A percentile compares a stretch with the other conserved stretches of the same genome.
These are phyloP conservation scores for Solenodon paradoxus DNA, from an alignment of 2,113 vertebrate genomes.

Conservation along the genomic window DNA sequence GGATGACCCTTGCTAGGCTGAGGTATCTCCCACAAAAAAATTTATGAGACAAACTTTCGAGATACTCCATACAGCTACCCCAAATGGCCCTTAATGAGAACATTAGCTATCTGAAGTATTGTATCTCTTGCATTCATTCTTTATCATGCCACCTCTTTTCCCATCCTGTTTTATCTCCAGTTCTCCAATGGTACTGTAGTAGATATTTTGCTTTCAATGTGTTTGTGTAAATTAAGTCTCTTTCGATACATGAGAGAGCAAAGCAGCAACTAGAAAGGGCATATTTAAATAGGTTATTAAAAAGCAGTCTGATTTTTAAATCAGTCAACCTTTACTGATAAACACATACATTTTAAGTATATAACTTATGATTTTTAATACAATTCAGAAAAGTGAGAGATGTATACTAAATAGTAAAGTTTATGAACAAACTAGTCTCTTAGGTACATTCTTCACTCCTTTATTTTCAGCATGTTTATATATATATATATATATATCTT, in stretches of 20 bases:
- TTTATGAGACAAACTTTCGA: background rate
- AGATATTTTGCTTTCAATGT: background rate
- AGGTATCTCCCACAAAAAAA: background rate
- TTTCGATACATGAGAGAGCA: background rate
- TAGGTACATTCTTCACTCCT: background rate
- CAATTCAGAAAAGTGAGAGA: background rate
- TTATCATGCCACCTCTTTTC: background rate
- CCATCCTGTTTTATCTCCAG: background rate
- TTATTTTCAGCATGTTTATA: background rate
- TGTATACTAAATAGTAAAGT: background rate
- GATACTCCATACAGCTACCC: background rate
- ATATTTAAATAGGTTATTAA: slow-evolving; percentile 53
- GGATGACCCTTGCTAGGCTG: accelerated
- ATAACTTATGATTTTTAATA: background rate
- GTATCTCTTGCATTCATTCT: background rate
- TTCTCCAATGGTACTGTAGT: background rate
- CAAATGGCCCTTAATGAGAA: background rate
- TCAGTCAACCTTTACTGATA: background rate
- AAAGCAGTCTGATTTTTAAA: background rate
- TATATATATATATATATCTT: too few species aligned
- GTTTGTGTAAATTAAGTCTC: slow-evolving; percentile 50
- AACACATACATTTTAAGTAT: background rate
- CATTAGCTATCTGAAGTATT: background rate
- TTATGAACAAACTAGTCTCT: background rate
- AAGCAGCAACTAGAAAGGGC: background rate